These are phyloP conservation scores for Catocala nupta DNA, from an alignment of 2,888 invertebrate genomes.

Conservation along the genomic window DNA sequence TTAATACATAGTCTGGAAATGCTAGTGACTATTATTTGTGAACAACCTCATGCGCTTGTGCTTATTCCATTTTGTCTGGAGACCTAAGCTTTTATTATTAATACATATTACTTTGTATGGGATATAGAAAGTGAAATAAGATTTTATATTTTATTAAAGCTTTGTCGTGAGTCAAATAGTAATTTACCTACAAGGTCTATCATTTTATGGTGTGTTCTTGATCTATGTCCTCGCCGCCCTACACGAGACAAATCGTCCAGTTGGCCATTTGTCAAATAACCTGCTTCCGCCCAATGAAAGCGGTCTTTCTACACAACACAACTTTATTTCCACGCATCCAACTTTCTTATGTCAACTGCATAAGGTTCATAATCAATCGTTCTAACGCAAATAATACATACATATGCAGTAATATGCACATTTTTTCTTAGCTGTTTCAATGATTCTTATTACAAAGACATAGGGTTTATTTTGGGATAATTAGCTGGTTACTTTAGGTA, in stretches of 20 bases:
- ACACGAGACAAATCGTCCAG: constrained; percentile 84
- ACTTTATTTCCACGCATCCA: constrained; percentile 43
- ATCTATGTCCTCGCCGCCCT: constrained; percentile 77
- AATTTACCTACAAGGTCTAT: neutral
- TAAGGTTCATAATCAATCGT: constrained; percentile 57
- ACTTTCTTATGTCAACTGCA: constrained; percentile 50
- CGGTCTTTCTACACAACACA: constrained; percentile 72
- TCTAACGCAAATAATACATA: constrained; percentile 6
- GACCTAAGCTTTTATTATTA: no score
- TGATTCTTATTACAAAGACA: constrained; percentile 14
- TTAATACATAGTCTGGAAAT: no score
- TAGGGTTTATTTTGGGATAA: constrained; percentile 29
- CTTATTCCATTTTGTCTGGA: no score
- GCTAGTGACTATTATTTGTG: no score
- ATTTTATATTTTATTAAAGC: no score
- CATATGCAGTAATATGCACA: constrained; percentile 5
- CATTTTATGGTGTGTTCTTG: constrained; percentile 32
- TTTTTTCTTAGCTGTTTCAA: constrained; percentile 12
- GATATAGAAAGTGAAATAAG: neutral
- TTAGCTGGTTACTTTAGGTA: constrained; percentile 8
- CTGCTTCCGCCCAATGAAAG: constrained; percentile 84
- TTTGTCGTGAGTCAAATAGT: no score
- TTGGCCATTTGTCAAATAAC: constrained; percentile 87
- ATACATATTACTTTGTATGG: no score
- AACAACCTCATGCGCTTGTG: no score